Evolutionary conservation across 2,888 invertebrate species (phyloP), one percentile per base, ranked within the genome.

Genomic region (Platycheirus rosarum): DNA sequence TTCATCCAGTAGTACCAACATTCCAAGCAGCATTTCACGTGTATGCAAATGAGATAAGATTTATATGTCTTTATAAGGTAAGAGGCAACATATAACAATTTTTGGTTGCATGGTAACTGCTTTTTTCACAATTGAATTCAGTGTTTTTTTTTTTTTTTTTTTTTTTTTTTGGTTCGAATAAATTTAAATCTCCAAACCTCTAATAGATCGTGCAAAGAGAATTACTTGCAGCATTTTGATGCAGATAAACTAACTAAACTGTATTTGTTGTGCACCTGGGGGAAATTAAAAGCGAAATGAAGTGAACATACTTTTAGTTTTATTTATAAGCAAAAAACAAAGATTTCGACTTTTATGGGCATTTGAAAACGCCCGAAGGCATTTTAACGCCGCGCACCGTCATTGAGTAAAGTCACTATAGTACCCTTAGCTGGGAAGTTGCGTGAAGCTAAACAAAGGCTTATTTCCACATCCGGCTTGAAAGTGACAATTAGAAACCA

Each of bases 41-140:
- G 20, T 63, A 79, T 79, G 79, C 79, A 79, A 79, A 79, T 79
- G 49, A 79, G 74, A 57, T 63, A 63, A 42, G 26, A 63, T 75
- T 68, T 32, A 55, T 57, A 51, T 62, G 66, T n/a, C 68, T 53
- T 60, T 68, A 66, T 62, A 62, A 32, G 68, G 66, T 26, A 44
- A 18, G 9, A 9, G 18, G 63, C 8, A 48, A 57, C 49, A 73
- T 29, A 51, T 57, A 57, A 42, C 37, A 3, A 40, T 42, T 26
- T 9, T 32, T 35, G 46, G 7, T 13, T 1, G 9, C 74, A 42
- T 74, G 42, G 79, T 32, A 75, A 80, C 79, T 60, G 49, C 23
- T 35, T 20, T 29, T 60, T 65, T 40, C 29, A 20, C 40, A n/a
- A 49, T 57, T 65, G 23, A 40, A 20, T 71, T 71, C 16, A 63